Evolutionary conservation across 2,888 invertebrate genomes (phyloP).

Genomic region (Pollenia angustigena): DNA sequence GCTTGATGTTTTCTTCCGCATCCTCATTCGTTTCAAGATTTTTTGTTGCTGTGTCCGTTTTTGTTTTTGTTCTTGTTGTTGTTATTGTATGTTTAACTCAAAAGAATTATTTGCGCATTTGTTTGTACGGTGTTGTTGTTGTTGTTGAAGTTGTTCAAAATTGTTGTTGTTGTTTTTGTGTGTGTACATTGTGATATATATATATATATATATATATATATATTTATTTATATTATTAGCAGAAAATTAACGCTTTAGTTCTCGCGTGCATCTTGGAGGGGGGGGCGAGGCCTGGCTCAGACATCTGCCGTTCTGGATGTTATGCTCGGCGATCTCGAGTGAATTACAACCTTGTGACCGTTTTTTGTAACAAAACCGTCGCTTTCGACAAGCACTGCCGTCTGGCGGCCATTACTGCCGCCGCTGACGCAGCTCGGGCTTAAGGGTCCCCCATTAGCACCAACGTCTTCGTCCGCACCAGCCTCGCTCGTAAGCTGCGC

Average conservation of each 20-base stretch:
- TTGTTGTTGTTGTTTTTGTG: conserved; percentile 76
- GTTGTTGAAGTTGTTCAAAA: conserved; percentile 5
- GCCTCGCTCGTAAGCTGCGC: conserved; percentile 40
- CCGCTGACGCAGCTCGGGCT: conserved; percentile 79
- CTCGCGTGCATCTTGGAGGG: conserved; percentile 86
- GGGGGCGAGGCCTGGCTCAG: conserved; percentile 91
- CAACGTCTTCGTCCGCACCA: conserved; percentile 68
- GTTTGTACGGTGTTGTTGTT: conserved; percentile 69
- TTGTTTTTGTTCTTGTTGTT: conserved; percentile 36
- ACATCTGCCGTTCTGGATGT: conserved; percentile 93
- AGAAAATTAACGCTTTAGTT: conserved; percentile 79
- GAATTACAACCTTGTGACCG: conserved; percentile 95
- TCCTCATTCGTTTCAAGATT: conserved; percentile 14
- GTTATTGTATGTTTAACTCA: conserved; percentile 72
- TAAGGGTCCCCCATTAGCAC: conserved; percentile 74
- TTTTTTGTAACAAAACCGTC: conserved; percentile 93
- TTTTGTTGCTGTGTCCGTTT: conserved; percentile 35
- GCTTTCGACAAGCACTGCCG: conserved; percentile 93
- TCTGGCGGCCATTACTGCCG: conserved; percentile 86
- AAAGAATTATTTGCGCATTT: conserved; percentile 72
- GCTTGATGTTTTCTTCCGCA: conserved; percentile 17
- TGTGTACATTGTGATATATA: conserved; percentile 74
- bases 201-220: too few relatives aligned
- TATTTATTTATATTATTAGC: conserved; percentile 76
- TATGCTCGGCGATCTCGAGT: conserved; percentile 93